Percentiles rank a stretch among this genome's conserved stretches.
Conservation (phyloP, 1,140 invertebrate genomes). For the Formica selysi region DNA sequence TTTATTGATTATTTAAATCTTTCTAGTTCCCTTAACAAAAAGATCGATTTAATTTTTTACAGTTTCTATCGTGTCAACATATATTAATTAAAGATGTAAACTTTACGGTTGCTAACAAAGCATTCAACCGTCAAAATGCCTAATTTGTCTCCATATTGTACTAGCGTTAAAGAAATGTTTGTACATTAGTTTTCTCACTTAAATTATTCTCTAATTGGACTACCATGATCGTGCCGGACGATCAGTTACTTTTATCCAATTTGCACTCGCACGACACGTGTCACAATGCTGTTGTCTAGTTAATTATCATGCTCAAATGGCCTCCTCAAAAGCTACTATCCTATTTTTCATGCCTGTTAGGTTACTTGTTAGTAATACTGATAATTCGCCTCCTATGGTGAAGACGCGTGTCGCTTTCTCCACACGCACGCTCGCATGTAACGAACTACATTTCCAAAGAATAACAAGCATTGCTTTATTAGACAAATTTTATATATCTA, state of each 20-base stretch:
- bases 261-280: conserved; percentile 36
- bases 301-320: conserved; percentile 69
- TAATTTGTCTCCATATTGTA: neutral
- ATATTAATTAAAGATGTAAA: neutral
- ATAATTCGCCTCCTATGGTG: conserved; percentile 79
- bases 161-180: conserved; percentile 7
- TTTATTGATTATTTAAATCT: too few species aligned
- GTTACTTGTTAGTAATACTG: conserved; percentile 81
- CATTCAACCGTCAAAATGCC: neutral
- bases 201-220: conserved; percentile 58
- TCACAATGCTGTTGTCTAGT: conserved; percentile 34
- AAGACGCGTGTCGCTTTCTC: conserved; percentile 76
- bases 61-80: neutral
- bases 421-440: conserved; percentile 65
- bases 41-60: neutral
- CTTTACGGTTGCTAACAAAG: neutral
- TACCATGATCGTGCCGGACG: conserved; percentile 24
- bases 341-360: conserved; percentile 78
- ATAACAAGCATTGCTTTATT: conserved; percentile 36
- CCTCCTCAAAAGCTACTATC: conserved; percentile 56
- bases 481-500: neutral
- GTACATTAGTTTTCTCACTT: neutral
- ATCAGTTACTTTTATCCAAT: conserved; percentile 67
- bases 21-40: neutral
- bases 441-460: conserved; percentile 72